These are phyloP conservation scores for Tychaedon coryphoeus DNA, from an alignment of 2,113 vertebrate species.

Conservation along the genomic window DNA sequence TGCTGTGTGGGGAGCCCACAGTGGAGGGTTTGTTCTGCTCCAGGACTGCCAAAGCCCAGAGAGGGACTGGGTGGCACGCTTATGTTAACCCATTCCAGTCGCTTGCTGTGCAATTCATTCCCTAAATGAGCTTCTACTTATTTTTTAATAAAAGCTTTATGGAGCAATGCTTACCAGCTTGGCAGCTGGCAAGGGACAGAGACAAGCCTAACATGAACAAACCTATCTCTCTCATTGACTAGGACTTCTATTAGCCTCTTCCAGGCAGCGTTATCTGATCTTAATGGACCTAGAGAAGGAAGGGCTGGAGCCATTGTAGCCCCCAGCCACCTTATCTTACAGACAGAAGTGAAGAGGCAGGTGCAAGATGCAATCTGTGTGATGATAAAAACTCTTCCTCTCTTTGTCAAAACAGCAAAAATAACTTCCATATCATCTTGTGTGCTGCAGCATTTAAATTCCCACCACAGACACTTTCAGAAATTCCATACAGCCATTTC, in stretches of 20 bases:
- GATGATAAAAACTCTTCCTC: background rate
- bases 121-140: background rate
- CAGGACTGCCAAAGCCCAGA: background rate
- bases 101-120: background rate
- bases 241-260: background rate
- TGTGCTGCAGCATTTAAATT: background rate
- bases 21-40: fast-evolving
- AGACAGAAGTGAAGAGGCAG: background rate
- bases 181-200: background rate
- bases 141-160: background rate
- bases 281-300: background rate
- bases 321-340: background rate
- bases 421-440: background rate
- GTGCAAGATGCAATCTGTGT: background rate
- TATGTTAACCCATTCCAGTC: fast-evolving
- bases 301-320: background rate
- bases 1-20: fast-evolving
- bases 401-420: background rate
- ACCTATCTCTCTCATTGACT: background rate
- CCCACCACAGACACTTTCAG: background rate
- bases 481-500: background rate
- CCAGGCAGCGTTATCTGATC: background rate
- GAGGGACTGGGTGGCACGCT: fast-evolving
- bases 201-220: background rate
- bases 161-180: background rate